phyloP scores from a whole-genome alignment of 1,140 invertebrate genomes.

The Cyclargus thomasi region DNA sequence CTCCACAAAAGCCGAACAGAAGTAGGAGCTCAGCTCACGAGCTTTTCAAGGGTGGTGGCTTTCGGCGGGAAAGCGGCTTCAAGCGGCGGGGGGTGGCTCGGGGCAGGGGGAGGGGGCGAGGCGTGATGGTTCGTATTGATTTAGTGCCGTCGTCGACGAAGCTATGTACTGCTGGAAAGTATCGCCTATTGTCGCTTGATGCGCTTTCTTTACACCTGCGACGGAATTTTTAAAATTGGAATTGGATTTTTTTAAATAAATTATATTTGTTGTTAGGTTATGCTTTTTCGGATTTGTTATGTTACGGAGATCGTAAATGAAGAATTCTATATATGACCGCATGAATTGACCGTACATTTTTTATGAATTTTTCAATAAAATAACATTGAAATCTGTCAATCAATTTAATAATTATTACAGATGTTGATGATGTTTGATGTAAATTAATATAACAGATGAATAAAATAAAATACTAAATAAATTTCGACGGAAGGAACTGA shows the following conservation, averaged over 20 bases:
- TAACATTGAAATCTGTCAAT: too few relatives aligned
- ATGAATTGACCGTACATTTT: too few relatives aligned
- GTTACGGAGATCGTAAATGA: too few relatives aligned
- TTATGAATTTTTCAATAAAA: too few relatives aligned
- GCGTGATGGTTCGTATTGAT: constrained; percentile 76
- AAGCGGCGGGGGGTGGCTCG: constrained; percentile 35
- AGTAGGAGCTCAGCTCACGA: constrained; percentile 73
- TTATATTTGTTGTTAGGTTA: too few relatives aligned
- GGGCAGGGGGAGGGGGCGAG: constrained; percentile 40
- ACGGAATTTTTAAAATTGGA: background rate
- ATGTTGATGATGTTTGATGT: too few relatives aligned
- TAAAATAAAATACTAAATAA: background rate
- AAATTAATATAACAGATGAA: background rate
- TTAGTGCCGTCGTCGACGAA: constrained; percentile 75
- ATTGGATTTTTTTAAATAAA: background rate
- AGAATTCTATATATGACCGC: too few relatives aligned
- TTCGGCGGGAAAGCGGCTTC: constrained; percentile 70
- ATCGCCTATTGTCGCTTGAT: constrained; percentile 63
- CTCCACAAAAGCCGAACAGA: constrained; percentile 74
- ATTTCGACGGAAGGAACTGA: constrained; percentile 1
- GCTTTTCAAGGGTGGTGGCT: constrained; percentile 73
- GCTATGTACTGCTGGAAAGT: constrained; percentile 67
- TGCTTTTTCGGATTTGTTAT: too few relatives aligned
- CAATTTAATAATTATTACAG: too few relatives aligned
- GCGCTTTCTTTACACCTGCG: constrained; percentile 59